A percentile compares a stretch with the other conserved stretches of the same genome.
phyloP scores from a whole-genome alignment of 2,797 vertebrate genomes.

The Euphonia xanthogaster region DNA sequence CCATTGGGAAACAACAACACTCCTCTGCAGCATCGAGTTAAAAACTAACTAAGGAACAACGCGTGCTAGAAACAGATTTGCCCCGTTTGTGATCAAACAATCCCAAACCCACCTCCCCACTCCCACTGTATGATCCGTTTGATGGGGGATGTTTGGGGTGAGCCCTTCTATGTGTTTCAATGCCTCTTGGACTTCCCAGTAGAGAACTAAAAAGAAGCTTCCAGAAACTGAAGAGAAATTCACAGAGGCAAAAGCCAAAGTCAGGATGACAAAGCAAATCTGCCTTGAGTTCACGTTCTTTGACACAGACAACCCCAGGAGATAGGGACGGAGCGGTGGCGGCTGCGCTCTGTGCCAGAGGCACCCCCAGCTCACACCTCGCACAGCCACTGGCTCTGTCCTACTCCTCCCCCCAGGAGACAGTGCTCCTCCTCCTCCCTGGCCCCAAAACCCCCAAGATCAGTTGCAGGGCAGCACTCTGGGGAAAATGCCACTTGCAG shows the following conservation, averaged over 20 bases:
- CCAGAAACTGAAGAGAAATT: slow-evolving; percentile 58
- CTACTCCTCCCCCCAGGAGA: not conserved
- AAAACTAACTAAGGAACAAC: slow-evolving; percentile 23
- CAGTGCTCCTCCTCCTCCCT: not conserved
- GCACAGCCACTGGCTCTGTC: not conserved
- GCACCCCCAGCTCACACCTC: not conserved
- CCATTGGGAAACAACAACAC: slow-evolving; percentile 53
- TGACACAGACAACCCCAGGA: not conserved
- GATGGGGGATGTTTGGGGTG: not conserved
- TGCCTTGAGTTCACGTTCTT: slow-evolving; percentile 1
- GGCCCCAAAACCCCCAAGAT: no score
- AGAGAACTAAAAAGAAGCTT: not conserved
- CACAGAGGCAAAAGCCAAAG: slow-evolving; percentile 37
- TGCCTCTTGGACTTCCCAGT: not conserved
- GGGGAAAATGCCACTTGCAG: not conserved
- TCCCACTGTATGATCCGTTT: fast-evolving
- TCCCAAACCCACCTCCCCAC: not conserved
- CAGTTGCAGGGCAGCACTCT: not conserved
- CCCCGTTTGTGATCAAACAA: not conserved
- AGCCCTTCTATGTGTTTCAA: fast-evolving
- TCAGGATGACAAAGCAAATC: slow-evolving; percentile 75
- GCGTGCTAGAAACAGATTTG: not conserved
- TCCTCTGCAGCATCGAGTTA: slow-evolving; percentile 28
- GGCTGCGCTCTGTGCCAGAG: fast-evolving
- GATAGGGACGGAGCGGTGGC: not conserved